Evolutionary conservation across 2,797 vertebrate species (phyloP).

Genomic region (Crossoptilon crossoptilon): DNA sequence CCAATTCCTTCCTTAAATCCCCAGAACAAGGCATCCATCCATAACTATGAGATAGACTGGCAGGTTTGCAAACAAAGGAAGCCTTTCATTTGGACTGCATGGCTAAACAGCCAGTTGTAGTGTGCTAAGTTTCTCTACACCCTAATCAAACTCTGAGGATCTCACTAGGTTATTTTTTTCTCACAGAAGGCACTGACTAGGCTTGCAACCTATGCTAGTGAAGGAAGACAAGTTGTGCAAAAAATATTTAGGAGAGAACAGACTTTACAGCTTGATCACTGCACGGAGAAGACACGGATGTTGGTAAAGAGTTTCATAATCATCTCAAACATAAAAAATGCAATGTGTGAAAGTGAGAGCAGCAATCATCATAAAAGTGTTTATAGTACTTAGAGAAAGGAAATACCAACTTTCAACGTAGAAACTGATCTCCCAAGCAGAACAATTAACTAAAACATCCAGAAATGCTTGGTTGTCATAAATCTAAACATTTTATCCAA

Average conservation of each 20-base stretch:
- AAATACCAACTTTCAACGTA: not conserved
- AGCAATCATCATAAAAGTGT: fast-evolving
- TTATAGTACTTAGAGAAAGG: not conserved
- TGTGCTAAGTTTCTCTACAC: not conserved
- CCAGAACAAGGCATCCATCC: not conserved
- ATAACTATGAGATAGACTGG: not conserved
- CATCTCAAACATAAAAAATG: not conserved
- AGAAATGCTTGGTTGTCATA: not conserved
- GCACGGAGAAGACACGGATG: not conserved
- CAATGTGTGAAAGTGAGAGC: not conserved
- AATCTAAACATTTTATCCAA: not conserved
- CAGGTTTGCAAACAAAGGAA: conserved; percentile 8
- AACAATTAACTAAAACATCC: not conserved
- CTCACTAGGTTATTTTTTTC: not conserved
- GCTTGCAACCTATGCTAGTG: not conserved
- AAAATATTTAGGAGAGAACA: not conserved
- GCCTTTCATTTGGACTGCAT: not conserved
- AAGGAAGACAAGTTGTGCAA: not conserved
- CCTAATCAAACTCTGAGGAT: not conserved
- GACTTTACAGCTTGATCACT: not conserved
- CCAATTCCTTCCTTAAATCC: not conserved
- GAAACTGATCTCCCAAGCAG: not conserved
- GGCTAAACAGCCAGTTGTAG: not conserved
- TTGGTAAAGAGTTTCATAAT: not conserved
- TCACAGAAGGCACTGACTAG: not conserved